Conservation (phyloP, 2,797 vertebrate genomes). For the Silurus lanzhouensis region DNA sequence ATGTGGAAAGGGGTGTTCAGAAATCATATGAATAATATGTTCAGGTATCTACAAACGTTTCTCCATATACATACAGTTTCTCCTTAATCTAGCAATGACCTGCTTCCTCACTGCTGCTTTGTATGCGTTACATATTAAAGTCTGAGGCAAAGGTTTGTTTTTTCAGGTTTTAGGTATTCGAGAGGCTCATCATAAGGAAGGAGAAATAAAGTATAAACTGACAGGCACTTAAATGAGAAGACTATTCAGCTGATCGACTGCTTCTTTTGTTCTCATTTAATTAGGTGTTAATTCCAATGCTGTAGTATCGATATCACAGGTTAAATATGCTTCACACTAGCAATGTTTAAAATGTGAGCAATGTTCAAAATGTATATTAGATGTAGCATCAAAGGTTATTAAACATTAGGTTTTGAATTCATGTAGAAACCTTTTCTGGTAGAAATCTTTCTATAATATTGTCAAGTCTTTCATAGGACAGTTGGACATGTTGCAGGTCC, state of each 20-base stretch:
- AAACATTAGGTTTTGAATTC: background rate
- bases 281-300: background rate
- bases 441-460: background rate
- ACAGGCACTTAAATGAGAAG: background rate
- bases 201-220: background rate
- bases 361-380: background rate
- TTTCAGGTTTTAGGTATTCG: background rate
- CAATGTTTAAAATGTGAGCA: background rate
- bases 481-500: background rate
- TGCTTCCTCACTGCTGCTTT: background rate
- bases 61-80: too few relatives aligned
- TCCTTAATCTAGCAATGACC: conserved; percentile 11
- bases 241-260: background rate
- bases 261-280: background rate
- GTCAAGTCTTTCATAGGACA: background rate
- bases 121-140: conserved; percentile 2
- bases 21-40: too few relatives aligned
- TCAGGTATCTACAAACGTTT: too few relatives aligned
- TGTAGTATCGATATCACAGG: background rate
- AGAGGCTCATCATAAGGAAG: conserved; percentile 3
- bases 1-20: too few relatives aligned
- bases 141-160: conserved; percentile 29
- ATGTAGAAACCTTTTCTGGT: background rate
- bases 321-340: background rate
- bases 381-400: background rate